Percentiles rank a stretch among this genome's conserved stretches.
These are phyloP conservation scores for Caenorhabditis afra DNA, from an alignment of 2,888 invertebrate species.

Conservation along the genomic window DNA sequence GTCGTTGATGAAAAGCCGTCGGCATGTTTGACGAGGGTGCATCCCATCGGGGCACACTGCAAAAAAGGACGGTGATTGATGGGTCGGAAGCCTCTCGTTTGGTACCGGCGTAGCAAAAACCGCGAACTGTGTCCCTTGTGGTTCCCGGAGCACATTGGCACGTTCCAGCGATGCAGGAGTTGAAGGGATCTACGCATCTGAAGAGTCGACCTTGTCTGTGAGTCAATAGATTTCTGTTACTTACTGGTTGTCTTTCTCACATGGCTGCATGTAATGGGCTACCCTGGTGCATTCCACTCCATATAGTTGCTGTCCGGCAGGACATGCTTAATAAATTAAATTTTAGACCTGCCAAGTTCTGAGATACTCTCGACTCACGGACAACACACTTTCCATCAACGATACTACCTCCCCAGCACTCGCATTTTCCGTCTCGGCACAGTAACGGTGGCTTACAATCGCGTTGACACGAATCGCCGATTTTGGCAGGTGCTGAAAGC, in stretches of 20 bases:
- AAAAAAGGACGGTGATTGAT: neutral
- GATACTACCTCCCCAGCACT: slow-evolving; percentile 80
- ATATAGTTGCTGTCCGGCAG: slow-evolving; percentile 78
- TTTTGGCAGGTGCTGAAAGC: slow-evolving; percentile 78
- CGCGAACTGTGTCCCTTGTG: slow-evolving; percentile 72
- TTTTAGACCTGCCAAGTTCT: neutral
- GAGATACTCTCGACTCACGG: slow-evolving; percentile 68
- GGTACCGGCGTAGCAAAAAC: slow-evolving; percentile 77
- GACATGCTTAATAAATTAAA: slow-evolving; percentile 73
- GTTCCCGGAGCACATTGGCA: slow-evolving; percentile 80
- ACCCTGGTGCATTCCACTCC: slow-evolving; percentile 78
- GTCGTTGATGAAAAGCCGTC: slow-evolving; percentile 80
- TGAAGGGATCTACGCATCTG: slow-evolving; percentile 79
- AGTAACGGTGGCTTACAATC: slow-evolving; percentile 80
- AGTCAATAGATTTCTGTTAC: too few species aligned
- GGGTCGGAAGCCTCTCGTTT: neutral
- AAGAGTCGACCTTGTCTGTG: neutral
- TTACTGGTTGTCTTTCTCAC: slow-evolving; percentile 70
- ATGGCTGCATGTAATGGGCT: slow-evolving; percentile 77
- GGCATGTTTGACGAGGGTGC: slow-evolving; percentile 78
- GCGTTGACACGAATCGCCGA: slow-evolving; percentile 79
- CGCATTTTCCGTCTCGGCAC: slow-evolving; percentile 80
- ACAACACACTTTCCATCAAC: slow-evolving; percentile 79
- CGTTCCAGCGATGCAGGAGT: slow-evolving; percentile 75
- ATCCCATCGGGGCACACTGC: slow-evolving; percentile 80